Evolutionary conservation across 1,140 invertebrate genomes (phyloP), one percentile per base, ranked within the genome.

Genomic region (Berghia stephanieae): DNA sequence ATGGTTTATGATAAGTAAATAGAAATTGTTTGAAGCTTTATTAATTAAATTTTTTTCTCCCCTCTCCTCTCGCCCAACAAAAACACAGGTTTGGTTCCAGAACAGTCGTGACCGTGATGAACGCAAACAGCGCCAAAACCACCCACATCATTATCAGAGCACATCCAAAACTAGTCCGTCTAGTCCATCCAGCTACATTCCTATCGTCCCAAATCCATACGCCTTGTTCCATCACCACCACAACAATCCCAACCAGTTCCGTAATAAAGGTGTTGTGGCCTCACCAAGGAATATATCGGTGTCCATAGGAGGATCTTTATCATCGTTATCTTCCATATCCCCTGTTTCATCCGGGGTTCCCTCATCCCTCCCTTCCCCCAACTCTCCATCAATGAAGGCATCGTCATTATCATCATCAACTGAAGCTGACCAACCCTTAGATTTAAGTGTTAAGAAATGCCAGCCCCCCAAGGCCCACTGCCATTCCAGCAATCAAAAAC

Each of bases 81-180:
- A n/a, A n/a, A n/a, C n/a, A n/a, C 97, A 98, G 90, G 92, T 93
- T 3, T 99, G 98, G 97, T 99, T 99, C 88, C 98, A 99, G 91
- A 99, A 99, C 89, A 97, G 96, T 82, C 92, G 97, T 72, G 97
- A 97, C 0, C 92, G 97, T 44, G 96, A 98, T 86, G 92, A 96
- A 21, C 75, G 82, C 67, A 55, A 68, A 31, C 69, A 40, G 57
- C 75, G 10, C 79, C 75, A 70, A 73, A 74, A 60, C 72, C 79
- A 52, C 67, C 73, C 16, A 81, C 78, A 16, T 57, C 73, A 52
- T 69, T 10, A 69, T 60, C 79, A 76, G 60, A 68, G 80, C 31
- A 77, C 80, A n/a, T 69, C 79, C 34, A 79, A 81, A 10, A 57
- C 68, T 16, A 75, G 71, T 4, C 79, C 73, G 63, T 75, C 79